Conservation (phyloP, 92 coral and sea anemone species). For the Porites divaricata region DNA sequence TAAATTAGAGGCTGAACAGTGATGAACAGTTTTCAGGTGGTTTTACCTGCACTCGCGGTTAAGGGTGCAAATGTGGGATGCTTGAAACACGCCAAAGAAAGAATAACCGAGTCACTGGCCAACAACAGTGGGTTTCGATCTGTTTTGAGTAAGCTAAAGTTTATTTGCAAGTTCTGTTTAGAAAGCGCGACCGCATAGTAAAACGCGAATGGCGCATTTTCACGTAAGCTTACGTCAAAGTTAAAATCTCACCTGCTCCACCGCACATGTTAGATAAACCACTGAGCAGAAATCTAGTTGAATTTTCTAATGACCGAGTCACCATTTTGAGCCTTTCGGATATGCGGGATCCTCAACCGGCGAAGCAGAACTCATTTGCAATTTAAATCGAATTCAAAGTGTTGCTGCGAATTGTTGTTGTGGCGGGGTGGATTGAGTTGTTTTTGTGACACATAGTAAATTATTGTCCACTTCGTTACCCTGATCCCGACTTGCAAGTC, state of each 20-base stretch:
- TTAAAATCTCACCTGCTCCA: conserved; percentile 57
- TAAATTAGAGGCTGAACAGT: no score
- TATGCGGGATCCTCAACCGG: background rate
- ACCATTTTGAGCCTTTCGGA: background rate
- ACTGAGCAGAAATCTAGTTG: conserved; percentile 70
- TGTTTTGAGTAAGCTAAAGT: no score
- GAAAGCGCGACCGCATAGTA: no score
- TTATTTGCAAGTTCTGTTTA: no score
- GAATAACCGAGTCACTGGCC: no score
- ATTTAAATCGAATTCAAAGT: background rate
- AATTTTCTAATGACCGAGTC: conserved; percentile 51
- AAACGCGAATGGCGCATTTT: no score
- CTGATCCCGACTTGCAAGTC: background rate
- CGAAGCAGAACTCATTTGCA: background rate
- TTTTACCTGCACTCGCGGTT: no score
- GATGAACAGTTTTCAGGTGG: no score
- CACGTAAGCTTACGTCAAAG: background rate
- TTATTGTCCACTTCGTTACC: background rate
- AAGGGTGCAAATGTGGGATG: no score
- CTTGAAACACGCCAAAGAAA: no score
- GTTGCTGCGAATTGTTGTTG: conserved; percentile 9
- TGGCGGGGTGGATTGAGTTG: background rate
- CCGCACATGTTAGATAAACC: conserved; percentile 82
- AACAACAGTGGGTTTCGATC: no score
- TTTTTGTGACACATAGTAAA: background rate